phyloP scores from a whole-genome alignment of 2,888 invertebrate genomes.

The Conops quadrifasciatus region DNA sequence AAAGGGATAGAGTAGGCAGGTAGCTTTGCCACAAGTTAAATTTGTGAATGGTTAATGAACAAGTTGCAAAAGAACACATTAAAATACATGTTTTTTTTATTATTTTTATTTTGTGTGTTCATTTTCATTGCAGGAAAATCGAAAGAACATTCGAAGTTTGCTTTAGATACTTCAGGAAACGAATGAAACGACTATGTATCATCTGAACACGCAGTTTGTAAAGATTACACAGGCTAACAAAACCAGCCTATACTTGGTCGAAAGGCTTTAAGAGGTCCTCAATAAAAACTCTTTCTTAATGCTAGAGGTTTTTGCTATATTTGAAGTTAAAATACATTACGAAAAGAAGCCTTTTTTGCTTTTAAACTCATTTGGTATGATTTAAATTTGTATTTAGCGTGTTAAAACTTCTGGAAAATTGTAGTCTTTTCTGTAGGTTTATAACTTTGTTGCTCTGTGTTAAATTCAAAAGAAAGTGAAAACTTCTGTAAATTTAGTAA shows the following conservation, averaged over 20 bases:
- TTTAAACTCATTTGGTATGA: too few species aligned
- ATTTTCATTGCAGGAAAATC: neutral
- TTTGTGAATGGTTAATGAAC: conserved; percentile 57
- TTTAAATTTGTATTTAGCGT: too few species aligned
- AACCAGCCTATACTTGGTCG: neutral
- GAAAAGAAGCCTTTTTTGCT: neutral
- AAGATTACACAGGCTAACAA: neutral
- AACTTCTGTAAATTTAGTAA: too few species aligned
- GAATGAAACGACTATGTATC: too few species aligned
- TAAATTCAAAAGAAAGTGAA: too few species aligned
- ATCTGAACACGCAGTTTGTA: too few species aligned
- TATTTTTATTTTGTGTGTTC: conserved; percentile 5
- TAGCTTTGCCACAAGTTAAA: conserved; percentile 55
- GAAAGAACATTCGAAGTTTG: neutral
- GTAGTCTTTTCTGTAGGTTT: too few species aligned
- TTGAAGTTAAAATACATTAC: neutral
- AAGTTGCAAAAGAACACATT: conserved; percentile 29
- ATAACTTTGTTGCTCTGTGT: too few species aligned
- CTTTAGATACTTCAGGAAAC: too few species aligned
- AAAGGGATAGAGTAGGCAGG: neutral
- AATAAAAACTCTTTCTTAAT: too few species aligned
- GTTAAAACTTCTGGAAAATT: too few species aligned
- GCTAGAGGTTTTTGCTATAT: neutral
- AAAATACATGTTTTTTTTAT: neutral
- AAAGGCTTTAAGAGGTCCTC: too few species aligned